Evolutionary conservation across 1,140 invertebrate genomes (phyloP).

Genomic region (Phymastichus coffea): DNA sequence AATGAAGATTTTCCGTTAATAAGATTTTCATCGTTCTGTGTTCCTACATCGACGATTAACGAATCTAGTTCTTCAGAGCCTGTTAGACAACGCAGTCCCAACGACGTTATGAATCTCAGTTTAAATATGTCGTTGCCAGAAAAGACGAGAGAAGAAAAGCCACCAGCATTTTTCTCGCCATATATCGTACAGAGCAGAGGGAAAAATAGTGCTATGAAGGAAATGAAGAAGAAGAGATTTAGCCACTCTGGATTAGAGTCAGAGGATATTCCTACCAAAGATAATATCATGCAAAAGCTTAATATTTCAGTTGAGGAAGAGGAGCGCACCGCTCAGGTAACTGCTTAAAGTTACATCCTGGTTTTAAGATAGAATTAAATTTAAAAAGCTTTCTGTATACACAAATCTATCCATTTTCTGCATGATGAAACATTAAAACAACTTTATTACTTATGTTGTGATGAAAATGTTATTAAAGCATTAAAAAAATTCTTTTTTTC

Average conservation of each 20-base stretch:
- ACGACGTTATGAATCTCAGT: neutral
- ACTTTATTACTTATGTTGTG: too few relatives aligned
- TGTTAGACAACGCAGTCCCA: too few relatives aligned
- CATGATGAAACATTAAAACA: too few relatives aligned
- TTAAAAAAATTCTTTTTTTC: neutral
- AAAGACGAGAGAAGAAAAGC: neutral
- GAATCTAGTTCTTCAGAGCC: slow-evolving; percentile 1
- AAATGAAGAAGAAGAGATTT: slow-evolving; percentile 48
- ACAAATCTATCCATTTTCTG: too few relatives aligned
- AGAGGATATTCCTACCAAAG: slow-evolving; percentile 45
- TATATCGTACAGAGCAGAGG: slow-evolving; percentile 48
- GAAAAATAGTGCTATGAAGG: slow-evolving; percentile 54
- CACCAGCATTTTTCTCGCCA: slow-evolving; percentile 41
- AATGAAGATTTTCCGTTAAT: too few relatives aligned
- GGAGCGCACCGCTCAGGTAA: slow-evolving; percentile 47
- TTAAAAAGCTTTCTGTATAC: neutral
- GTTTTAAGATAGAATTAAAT: neutral
- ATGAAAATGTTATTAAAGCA: neutral
- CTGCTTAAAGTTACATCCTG: neutral
- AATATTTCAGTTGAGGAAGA: slow-evolving; percentile 52
- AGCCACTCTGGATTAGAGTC: slow-evolving; percentile 25
- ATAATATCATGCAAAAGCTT: slow-evolving; percentile 44
- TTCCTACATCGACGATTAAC: too few relatives aligned
- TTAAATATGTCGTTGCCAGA: neutral
- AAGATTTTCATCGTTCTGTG: too few relatives aligned